phyloP scores from a whole-genome alignment of 2,888 invertebrate genomes.

The Actias luna region DNA sequence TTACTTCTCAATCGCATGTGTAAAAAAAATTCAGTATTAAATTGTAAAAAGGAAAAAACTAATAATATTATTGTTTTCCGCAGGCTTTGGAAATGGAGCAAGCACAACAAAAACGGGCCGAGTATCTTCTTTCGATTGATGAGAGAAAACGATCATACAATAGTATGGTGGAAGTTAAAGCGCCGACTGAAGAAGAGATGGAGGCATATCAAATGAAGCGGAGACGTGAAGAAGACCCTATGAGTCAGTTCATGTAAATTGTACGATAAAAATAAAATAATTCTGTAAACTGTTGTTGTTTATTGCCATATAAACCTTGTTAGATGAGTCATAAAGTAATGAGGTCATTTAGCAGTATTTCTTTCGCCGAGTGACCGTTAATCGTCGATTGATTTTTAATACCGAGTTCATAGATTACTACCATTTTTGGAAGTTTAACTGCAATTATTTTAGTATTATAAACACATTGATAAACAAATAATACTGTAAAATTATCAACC shows the following conservation, averaged over 20 bases:
- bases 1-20: too few relatives aligned
- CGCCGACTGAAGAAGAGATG: constrained; percentile 94
- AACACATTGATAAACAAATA: too few relatives aligned
- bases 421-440: constrained; percentile 21
- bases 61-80: constrained; percentile 6
- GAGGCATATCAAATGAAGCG: constrained; percentile 96
- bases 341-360: constrained; percentile 31
- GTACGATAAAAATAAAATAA: constrained; percentile 18
- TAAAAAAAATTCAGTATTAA: background rate
- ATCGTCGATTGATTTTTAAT: constrained; percentile 10
- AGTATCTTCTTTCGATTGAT: constrained; percentile 86
- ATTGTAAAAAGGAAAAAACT: background rate
- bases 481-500: too few relatives aligned
- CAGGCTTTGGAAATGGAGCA: constrained; percentile 86
- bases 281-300: constrained; percentile 21
- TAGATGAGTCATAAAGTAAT: constrained; percentile 24
- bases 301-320: constrained; percentile 9
- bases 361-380: background rate
- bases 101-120: constrained; percentile 81
- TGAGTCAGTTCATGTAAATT: constrained; percentile 87
- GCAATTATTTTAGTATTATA: too few relatives aligned
- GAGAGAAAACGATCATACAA: constrained; percentile 97
- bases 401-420: constrained; percentile 26
- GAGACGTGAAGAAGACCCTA: constrained; percentile 94
- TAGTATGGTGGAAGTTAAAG: constrained; percentile 91